Evolutionary conservation across 1,140 invertebrate species (phyloP), one percentile per base, ranked within the genome.

Genomic region (Bicyclus anynana): DNA sequence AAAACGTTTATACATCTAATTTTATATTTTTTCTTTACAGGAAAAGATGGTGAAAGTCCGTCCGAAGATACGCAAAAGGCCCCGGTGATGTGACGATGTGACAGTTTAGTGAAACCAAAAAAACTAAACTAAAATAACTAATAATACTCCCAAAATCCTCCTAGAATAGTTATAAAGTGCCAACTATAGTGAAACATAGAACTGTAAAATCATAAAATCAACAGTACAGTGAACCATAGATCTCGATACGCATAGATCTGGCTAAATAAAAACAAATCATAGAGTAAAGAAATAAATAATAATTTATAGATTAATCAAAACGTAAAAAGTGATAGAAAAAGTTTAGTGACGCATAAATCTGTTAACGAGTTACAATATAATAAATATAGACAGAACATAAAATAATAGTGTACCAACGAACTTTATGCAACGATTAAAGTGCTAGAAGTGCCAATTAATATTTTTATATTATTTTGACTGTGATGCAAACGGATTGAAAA

Each of bases 121-220:
- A 42, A 3, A 5, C 2, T 33, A 33, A 33, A 60, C 14, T 47
- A 20, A 58, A 59, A 62, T 52, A 62, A 62, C 46, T 62, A 53
- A 76, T 73, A 84, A 81, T 84, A 81, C 78, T 82, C 78, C 42
- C 23, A 52, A 52, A 77, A 72, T 78, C 71, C 77, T 79, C 72
- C 53, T 66, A 74, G 60, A 67, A 51, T 47, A 59, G 23, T 59
- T 52, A 40, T 56, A 60, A 66, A 75, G 70, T 77, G 71, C 73
- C 69, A 77, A 67, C n/a, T 66, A 65, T 69, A 46, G 47, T 50
- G 21, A 51, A 33, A 33, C 29, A 33, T 12, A 33, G 29, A 33
- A 33, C 29, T 33, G 2, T 0, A 33, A 33, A 33, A 33, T 1
- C 10, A 33, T 0, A 33, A 33, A 33, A 12, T 3, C 29, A 33